Percentiles rank a stretch among this genome's conserved stretches.
Conservation (phyloP, 2,113 vertebrate species). For the Triplophysa rosa region DNA sequence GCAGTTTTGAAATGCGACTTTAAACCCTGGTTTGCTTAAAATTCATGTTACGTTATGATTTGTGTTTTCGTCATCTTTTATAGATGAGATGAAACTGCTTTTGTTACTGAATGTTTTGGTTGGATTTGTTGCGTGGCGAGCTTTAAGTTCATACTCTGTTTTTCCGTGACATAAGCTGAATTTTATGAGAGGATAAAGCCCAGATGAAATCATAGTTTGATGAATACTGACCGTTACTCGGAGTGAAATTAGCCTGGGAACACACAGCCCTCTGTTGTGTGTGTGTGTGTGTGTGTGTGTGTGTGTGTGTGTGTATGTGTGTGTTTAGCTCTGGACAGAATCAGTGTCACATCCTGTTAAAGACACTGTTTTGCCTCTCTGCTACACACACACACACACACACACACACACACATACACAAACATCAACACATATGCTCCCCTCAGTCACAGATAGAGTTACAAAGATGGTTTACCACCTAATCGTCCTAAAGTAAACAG, state of each 20-base stretch:
- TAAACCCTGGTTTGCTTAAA: not conserved
- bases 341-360: slow-evolving; percentile 55
- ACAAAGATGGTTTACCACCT: slow-evolving; percentile 28
- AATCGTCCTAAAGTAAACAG: slow-evolving; percentile 48
- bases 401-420: slow-evolving; percentile 29
- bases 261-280: not conserved
- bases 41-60: not conserved
- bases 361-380: slow-evolving; percentile 17
- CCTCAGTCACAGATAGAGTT: slow-evolving; percentile 14
- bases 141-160: not conserved
- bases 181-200: not conserved
- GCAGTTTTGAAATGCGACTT: not conserved
- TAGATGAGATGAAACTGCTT: not conserved
- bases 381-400: not conserved
- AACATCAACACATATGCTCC: slow-evolving; percentile 18
- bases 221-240: not conserved
- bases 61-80: too few relatives aligned
- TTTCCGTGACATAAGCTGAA: not conserved
- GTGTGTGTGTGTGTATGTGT: slow-evolving; percentile 8
- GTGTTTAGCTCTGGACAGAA: slow-evolving; percentile 60
- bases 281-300: slow-evolving; percentile 32
- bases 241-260: not conserved
- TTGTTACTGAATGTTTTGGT: not conserved
- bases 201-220: not conserved
- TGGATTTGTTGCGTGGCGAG: not conserved